Percentiles rank a stretch among this genome's conserved stretches.
Conservation (phyloP, 1,140 invertebrate species). For the Drosophila nasuta region DNA sequence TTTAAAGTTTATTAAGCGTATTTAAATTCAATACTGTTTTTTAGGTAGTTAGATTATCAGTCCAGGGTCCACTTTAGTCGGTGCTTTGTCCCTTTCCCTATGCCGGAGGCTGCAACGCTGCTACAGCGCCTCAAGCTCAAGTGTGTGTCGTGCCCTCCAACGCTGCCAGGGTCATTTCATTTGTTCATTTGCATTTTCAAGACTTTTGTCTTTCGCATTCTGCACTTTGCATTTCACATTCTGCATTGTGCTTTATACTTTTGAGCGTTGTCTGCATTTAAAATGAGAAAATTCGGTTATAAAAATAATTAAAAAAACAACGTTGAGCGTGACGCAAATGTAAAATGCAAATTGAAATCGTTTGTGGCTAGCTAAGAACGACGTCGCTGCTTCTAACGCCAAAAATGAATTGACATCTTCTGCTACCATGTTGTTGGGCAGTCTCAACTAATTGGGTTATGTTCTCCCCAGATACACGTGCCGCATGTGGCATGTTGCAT, state of each 20-base stretch:
- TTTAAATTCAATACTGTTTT: no score
- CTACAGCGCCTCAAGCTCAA: slow-evolving; percentile 47
- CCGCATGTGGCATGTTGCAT: slow-evolving; percentile 7
- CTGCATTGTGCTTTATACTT: not conserved
- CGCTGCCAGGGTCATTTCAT: slow-evolving; percentile 69
- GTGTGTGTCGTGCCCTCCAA: slow-evolving; percentile 57
- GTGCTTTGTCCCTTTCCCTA: slow-evolving; percentile 15
- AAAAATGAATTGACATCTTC: slow-evolving; percentile 65
- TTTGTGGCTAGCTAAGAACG: slow-evolving; percentile 21
- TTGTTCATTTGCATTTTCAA: slow-evolving; percentile 75
- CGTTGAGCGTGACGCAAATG: slow-evolving; percentile 63
- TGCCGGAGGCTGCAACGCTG: slow-evolving; percentile 42
- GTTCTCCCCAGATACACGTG: slow-evolving; percentile 67
- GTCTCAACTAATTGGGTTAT: slow-evolving; percentile 75
- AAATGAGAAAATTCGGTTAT: slow-evolving; percentile 8
- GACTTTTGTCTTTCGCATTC: slow-evolving; percentile 62
- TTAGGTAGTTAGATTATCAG: no score
- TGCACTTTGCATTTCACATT: slow-evolving; percentile 21
- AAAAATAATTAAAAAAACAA: no score
- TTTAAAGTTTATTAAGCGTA: no score
- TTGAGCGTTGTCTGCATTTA: slow-evolving; percentile 35
- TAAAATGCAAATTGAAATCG: slow-evolving; percentile 45
- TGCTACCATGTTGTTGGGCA: slow-evolving; percentile 53
- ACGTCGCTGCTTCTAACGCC: slow-evolving; percentile 25
- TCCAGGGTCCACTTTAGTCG: slow-evolving; percentile 2